Evolutionary conservation across 2,797 vertebrate genomes (phyloP).

Genomic region (Amniataba percoides): DNA sequence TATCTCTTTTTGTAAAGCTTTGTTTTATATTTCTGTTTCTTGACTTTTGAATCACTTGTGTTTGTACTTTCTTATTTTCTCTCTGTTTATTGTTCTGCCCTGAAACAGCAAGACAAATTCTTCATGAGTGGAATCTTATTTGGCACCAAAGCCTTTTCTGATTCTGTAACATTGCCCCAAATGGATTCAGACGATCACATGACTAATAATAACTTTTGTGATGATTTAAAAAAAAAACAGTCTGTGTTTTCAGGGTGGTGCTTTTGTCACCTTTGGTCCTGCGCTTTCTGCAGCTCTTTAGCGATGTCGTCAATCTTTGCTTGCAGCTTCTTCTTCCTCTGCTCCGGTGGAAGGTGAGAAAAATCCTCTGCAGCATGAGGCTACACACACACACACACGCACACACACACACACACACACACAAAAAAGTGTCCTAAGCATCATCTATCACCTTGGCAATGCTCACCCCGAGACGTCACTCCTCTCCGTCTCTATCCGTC

Average conservation of each 20-base stretch:
- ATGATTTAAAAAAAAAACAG: background rate
- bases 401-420: constrained; percentile 24
- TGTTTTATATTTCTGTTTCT: no score
- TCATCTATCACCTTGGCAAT: background rate
- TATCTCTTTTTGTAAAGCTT: no score
- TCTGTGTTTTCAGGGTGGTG: background rate
- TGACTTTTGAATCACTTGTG: no score
- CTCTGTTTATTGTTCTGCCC: no score
- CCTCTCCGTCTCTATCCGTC: constrained; percentile 10
- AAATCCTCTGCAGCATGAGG: constrained; percentile 91
- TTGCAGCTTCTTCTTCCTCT: constrained; percentile 94
- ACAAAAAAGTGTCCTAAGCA: constrained; percentile 5
- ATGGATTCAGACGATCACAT: background rate
- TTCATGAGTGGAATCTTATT: no score
- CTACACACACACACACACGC: constrained; percentile 72
- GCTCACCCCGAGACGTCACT: constrained; percentile 63
- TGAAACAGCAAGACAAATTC: no score
- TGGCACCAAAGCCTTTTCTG: no score
- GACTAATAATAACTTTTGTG: background rate
- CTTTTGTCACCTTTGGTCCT: constrained; percentile 90
- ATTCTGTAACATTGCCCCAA: no score
- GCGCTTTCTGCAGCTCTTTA: constrained; percentile 93
- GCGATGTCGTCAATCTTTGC: constrained; percentile 92
- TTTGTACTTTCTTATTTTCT: no score
- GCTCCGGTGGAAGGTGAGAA: constrained; percentile 94